Conservation (phyloP, 2,797 vertebrate species). For the Pteronotus mesoamericanus region DNA sequence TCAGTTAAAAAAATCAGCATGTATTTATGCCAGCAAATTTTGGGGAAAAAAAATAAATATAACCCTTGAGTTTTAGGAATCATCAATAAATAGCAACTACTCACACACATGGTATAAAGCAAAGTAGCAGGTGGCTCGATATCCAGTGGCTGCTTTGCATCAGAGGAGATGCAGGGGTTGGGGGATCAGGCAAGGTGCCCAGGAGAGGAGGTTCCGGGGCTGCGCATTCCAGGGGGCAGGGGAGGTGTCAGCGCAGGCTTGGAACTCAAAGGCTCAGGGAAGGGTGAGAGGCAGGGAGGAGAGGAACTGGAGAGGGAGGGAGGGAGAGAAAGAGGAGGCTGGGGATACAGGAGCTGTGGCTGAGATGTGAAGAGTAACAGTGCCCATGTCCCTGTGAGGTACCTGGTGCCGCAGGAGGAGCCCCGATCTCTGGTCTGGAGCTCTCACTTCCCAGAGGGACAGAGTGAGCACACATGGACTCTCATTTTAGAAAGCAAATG, state of each 20-base stretch:
- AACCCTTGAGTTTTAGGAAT: neutral
- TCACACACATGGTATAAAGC: neutral
- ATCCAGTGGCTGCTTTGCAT: neutral
- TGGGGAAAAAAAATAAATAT: neutral
- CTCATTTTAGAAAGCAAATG: neutral
- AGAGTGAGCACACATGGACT: accelerated
- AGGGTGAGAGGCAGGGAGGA: neutral
- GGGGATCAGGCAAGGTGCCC: accelerated
- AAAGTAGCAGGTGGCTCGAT: neutral
- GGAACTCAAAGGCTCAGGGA: accelerated
- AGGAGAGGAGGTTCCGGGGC: neutral
- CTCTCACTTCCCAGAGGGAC: neutral
- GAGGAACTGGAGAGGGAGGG: neutral
- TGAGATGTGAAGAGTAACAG: neutral
- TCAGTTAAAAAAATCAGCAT: no score
- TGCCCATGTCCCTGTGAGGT: neutral
- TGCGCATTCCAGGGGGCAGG: neutral
- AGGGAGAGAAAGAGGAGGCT: neutral
- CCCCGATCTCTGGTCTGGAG: accelerated
- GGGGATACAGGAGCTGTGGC: neutral
- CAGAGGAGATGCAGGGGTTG: neutral
- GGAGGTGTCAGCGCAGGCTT: accelerated
- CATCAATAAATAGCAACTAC: neutral
- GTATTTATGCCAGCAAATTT: neutral
- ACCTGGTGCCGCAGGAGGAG: neutral